Conservation (phyloP, 1,140 invertebrate species). For the Drosophila nikananu region DNA sequence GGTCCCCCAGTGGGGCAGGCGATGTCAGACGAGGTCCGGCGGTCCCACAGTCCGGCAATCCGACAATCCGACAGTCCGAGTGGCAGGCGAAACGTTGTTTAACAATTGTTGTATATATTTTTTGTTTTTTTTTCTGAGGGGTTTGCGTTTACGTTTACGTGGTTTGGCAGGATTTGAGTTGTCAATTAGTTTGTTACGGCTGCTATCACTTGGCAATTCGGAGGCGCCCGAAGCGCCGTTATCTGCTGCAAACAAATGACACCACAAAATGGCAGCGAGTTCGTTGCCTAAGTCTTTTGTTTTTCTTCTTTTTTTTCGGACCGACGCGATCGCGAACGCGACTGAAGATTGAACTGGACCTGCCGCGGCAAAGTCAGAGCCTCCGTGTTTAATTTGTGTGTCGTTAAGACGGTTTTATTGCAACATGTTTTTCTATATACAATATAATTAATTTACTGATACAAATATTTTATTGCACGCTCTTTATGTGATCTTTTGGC, state of each 20-base stretch:
- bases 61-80: slow-evolving; percentile 41
- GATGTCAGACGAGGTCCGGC: slow-evolving; percentile 22
- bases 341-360: slow-evolving; percentile 30
- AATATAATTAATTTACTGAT: slow-evolving; percentile 82
- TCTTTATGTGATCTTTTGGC: slow-evolving; percentile 79
- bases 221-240: slow-evolving; percentile 70
- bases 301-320: slow-evolving; percentile 30
- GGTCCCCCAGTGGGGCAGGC: slow-evolving; percentile 26
- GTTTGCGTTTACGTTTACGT: slow-evolving; percentile 21
- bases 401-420: slow-evolving; percentile 74
- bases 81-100: slow-evolving; percentile 67
- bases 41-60: slow-evolving; percentile 14
- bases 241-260: slow-evolving; percentile 63
- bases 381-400: slow-evolving; percentile 67
- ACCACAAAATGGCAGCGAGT: slow-evolving; percentile 70
- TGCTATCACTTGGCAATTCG: slow-evolving; percentile 67
- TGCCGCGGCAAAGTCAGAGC: slow-evolving; percentile 23
- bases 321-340: slow-evolving; percentile 21
- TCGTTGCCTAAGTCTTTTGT: slow-evolving; percentile 83
- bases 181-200: slow-evolving; percentile 79
- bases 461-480: slow-evolving; percentile 77
- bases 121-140: not conserved
- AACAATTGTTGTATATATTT: slow-evolving; percentile 63
- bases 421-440: slow-evolving; percentile 79
- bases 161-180: slow-evolving; percentile 79